phyloP scores from a whole-genome alignment of 2,888 invertebrate genomes.

The Desoria tigrina region DNA sequence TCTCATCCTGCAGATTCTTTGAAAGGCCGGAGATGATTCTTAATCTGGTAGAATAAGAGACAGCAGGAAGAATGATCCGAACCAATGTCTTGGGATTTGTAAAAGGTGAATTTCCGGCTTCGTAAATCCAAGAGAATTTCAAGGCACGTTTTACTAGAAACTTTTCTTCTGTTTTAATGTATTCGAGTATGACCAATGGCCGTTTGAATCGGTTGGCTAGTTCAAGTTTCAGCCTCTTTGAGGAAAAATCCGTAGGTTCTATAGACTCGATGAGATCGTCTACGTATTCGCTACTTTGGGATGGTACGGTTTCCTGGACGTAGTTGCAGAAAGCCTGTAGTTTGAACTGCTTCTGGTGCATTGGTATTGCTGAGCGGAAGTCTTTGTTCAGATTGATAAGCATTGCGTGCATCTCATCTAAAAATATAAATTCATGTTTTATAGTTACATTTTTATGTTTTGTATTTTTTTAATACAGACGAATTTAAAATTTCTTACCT shows the following conservation, averaged over 20 bases:
- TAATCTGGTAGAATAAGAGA: slow-evolving; percentile 28
- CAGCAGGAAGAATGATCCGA: slow-evolving; percentile 23
- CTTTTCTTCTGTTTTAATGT: slow-evolving; percentile 33
- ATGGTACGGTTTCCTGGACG: background rate
- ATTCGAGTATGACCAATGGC: slow-evolving; percentile 28
- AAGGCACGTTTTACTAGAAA: slow-evolving; percentile 28
- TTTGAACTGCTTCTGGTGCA: background rate
- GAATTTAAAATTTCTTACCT: too few species aligned
- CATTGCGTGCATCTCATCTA: too few species aligned
- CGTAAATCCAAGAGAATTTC: slow-evolving; percentile 30
- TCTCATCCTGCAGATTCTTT: slow-evolving; percentile 27
- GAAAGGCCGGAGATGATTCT: slow-evolving; percentile 27
- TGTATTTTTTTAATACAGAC: too few species aligned
- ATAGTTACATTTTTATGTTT: too few species aligned
- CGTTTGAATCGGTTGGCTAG: slow-evolving; percentile 29
- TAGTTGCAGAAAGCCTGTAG: background rate
- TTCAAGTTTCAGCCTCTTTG: slow-evolving; percentile 32
- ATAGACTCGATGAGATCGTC: slow-evolving; percentile 37
- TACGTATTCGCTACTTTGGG: background rate
- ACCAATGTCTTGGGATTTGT: slow-evolving; percentile 33
- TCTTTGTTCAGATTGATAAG: too few species aligned
- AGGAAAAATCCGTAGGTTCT: slow-evolving; percentile 35
- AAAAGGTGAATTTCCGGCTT: slow-evolving; percentile 27
- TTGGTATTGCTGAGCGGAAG: background rate
- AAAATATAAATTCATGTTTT: too few species aligned